phyloP scores from a whole-genome alignment of 2,797 vertebrate genomes.

The Lepilemur septentrionalis region DNA sequence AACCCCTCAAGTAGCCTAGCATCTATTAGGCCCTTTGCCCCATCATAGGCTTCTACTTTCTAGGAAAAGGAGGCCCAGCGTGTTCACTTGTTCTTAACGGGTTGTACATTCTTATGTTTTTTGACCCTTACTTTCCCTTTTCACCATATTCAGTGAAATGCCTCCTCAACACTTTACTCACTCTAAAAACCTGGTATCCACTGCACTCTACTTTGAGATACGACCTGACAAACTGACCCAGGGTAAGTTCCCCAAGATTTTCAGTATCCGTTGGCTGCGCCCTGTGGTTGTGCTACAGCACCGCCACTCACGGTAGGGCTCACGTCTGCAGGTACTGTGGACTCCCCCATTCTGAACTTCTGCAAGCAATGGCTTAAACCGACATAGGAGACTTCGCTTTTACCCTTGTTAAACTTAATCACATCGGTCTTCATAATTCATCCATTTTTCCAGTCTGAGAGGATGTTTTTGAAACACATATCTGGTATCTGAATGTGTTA shows the following conservation, averaged over 20 bases:
- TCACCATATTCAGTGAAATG: background rate
- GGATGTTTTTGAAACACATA: conserved; percentile 11
- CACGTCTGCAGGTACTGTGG: background rate
- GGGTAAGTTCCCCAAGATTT: background rate
- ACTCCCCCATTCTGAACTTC: background rate
- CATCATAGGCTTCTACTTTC: background rate
- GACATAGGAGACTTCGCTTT: background rate
- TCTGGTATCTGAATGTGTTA: conserved; percentile 2
- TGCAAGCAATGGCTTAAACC: background rate
- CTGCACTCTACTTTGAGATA: background rate
- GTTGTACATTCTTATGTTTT: background rate
- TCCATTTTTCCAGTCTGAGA: background rate
- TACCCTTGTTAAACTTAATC: background rate
- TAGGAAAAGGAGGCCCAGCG: background rate
- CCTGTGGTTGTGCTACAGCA: rapidly evolving
- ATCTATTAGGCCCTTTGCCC: background rate
- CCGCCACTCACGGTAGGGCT: background rate
- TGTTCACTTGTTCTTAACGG: background rate
- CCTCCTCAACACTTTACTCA: background rate
- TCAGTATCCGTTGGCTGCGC: background rate
- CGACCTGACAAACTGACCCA: background rate
- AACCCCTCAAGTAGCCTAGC: background rate
- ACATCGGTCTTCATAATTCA: background rate
- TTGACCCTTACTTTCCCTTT: background rate
- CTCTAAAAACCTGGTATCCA: background rate